Evolutionary conservation across 2,797 vertebrate species (phyloP).

Genomic region (Esox lucius): DNA sequence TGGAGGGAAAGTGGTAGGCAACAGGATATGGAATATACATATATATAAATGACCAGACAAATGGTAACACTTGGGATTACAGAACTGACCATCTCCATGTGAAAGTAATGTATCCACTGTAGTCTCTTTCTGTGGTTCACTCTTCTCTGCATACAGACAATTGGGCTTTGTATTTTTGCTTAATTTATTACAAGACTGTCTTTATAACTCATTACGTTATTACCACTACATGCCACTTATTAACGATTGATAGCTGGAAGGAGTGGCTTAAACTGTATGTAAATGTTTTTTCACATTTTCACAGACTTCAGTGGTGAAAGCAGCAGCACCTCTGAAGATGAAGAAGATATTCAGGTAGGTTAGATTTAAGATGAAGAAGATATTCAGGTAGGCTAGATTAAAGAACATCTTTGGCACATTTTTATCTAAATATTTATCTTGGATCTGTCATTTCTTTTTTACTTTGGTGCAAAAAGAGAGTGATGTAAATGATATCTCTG

Average conservation of each 20-base stretch:
- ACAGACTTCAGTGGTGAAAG: constrained; percentile 64
- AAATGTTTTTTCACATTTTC: neutral
- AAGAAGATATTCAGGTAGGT: constrained; percentile 69
- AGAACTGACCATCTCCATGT: too few species aligned
- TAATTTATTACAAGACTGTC: neutral
- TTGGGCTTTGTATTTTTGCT: neutral
- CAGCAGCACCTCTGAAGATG: constrained; percentile 62
- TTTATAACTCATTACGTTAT: neutral
- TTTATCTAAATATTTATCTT: too few species aligned
- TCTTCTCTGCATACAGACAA: neutral
- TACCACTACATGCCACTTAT: neutral
- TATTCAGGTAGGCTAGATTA: constrained; percentile 60
- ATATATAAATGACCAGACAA: too few species aligned
- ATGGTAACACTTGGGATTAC: too few species aligned
- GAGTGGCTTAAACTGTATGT: too few species aligned
- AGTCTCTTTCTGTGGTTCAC: neutral
- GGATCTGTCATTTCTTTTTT: too few species aligned
- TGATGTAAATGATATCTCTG: neutral
- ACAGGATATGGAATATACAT: too few species aligned
- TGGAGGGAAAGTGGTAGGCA: too few species aligned
- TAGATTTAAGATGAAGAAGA: constrained; percentile 51
- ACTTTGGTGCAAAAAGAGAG: neutral
- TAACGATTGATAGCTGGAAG: neutral
- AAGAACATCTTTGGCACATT: neutral
- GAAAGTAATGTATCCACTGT: too few species aligned